These are phyloP conservation scores for Parambassis ranga DNA, from an alignment of 2,797 vertebrate genomes.

Conservation along the genomic window DNA sequence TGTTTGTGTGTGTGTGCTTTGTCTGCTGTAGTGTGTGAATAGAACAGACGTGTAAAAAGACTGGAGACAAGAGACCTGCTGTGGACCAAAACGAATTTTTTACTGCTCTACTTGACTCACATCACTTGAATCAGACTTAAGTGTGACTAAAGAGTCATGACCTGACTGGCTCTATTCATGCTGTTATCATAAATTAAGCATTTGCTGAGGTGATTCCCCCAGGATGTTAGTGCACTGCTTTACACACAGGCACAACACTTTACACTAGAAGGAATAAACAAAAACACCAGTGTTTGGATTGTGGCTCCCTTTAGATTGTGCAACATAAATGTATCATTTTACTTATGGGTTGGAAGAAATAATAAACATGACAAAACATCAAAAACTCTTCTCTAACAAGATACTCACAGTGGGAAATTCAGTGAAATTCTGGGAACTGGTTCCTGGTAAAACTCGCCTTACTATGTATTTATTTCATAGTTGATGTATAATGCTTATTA, in stretches of 20 bases:
- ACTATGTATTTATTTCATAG: too few species aligned
- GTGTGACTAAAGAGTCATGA: constrained; percentile 17
- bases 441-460: too few species aligned
- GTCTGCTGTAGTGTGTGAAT: neutral
- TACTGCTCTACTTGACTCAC: constrained; percentile 13
- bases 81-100: neutral
- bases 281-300: neutral
- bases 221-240: constrained; percentile 54
- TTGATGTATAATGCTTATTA: too few species aligned
- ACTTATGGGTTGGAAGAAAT: neutral
- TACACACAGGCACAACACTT: constrained; percentile 10
- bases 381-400: neutral
- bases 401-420: neutral
- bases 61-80: neutral
- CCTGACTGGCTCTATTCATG: constrained; percentile 14
- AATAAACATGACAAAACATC: neutral
- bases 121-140: constrained; percentile 2
- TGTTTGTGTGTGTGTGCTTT: neutral
- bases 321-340: neutral
- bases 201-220: constrained; percentile 65
- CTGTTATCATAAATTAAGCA: constrained; percentile 25
- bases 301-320: neutral
- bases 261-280: constrained; percentile 32
- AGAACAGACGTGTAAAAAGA: neutral
- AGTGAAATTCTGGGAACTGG: too few species aligned